phyloP scores from a whole-genome alignment of 2,797 vertebrate genomes.

The Intellagama lesueurii region DNA sequence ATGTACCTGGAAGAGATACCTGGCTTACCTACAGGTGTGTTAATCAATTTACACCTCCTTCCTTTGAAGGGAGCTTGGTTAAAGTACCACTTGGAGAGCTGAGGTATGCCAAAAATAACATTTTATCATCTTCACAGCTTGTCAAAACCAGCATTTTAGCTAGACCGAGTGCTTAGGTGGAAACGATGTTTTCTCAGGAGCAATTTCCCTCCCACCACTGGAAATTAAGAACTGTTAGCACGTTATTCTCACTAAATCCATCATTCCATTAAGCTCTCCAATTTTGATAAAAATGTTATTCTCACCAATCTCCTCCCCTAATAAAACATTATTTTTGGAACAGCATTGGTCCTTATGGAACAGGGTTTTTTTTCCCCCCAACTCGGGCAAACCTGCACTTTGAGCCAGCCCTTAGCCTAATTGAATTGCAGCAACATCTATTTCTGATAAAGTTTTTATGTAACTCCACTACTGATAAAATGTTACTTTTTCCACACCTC shows the following conservation, averaged over 20 bases:
- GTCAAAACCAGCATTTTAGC: slow-evolving; percentile 74
- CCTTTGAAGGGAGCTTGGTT: slow-evolving; percentile 62
- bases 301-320: slow-evolving; percentile 54
- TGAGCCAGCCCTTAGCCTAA: slow-evolving; percentile 52
- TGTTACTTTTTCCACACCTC: slow-evolving; percentile 54
- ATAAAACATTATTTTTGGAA: slow-evolving; percentile 68
- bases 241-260: slow-evolving; percentile 61
- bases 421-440: slow-evolving; percentile 53
- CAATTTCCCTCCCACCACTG: slow-evolving; percentile 54
- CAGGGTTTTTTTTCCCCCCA: slow-evolving; percentile 45
- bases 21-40: slow-evolving; percentile 72
- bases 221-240: slow-evolving; percentile 70
- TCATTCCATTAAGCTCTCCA: slow-evolving; percentile 36
- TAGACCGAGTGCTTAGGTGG: slow-evolving; percentile 57
- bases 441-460: slow-evolving; percentile 56
- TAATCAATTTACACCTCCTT: slow-evolving; percentile 75
- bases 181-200: slow-evolving; percentile 73
- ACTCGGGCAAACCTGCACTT: slow-evolving; percentile 53
- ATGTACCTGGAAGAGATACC: slow-evolving; percentile 72
- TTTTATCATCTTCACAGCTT: slow-evolving; percentile 74
- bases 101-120: slow-evolving; percentile 75
- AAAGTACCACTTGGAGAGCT: slow-evolving; percentile 51
- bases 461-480: slow-evolving; percentile 66
- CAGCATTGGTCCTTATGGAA: slow-evolving; percentile 51
- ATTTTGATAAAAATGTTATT: slow-evolving; percentile 63